Conservation (phyloP, 2,797 vertebrate species). For the Tachyglossus aculeatus region DNA sequence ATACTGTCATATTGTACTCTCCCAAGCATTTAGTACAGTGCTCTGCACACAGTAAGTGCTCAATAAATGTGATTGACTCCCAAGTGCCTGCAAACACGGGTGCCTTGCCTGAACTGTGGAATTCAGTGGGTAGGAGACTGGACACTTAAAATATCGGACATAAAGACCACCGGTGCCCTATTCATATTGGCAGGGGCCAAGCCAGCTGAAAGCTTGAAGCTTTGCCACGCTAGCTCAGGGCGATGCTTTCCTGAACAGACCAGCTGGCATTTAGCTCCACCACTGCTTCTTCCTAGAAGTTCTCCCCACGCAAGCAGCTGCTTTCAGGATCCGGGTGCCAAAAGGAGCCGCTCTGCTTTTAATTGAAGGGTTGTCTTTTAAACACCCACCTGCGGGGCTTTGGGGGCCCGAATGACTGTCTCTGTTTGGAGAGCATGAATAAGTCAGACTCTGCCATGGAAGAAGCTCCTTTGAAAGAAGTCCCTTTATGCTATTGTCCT, state of each 20-base stretch:
- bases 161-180: no score
- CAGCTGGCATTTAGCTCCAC: no score
- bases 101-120: no score
- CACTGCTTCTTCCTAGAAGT: neutral
- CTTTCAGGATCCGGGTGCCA: neutral
- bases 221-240: rapidly evolving
- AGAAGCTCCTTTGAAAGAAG: conserved; percentile 10
- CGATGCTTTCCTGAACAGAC: neutral
- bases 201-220: no score
- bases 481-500: rapidly evolving
- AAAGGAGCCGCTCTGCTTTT: conserved; percentile 17
- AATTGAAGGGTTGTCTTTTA: conserved; percentile 20
- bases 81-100: no score
- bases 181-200: no score
- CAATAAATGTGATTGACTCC: no score
- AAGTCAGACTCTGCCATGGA: conserved; percentile 8
- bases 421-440: conserved; percentile 18
- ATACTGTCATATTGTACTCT: no score
- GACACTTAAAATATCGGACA: no score
- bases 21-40: no score
- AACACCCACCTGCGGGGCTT: neutral
- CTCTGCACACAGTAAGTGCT: no score
- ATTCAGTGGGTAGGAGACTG: no score
- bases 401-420: neutral
- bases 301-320: neutral